Conservation (phyloP, 2,797 vertebrate species). For the Silurus aristotelis region DNA sequence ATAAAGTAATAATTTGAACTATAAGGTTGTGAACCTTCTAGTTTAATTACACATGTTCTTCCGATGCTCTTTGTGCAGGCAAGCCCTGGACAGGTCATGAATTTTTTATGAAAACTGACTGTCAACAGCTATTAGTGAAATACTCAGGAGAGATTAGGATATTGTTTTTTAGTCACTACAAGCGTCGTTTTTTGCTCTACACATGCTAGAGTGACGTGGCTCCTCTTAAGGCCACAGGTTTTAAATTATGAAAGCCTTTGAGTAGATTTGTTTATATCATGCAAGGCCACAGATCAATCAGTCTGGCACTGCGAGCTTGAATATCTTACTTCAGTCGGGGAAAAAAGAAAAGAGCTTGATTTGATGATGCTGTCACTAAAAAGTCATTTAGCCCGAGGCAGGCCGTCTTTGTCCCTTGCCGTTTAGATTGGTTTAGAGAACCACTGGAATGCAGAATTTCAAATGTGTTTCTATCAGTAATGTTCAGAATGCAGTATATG, state of each 20-base stretch:
- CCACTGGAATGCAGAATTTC: conserved; percentile 22
- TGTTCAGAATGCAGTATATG: conserved; percentile 11
- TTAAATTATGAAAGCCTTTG: conserved; percentile 58
- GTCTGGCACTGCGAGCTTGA: conserved; percentile 35
- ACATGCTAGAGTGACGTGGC: conserved; percentile 35
- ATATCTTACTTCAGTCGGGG: conserved; percentile 42
- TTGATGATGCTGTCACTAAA: conserved; percentile 54
- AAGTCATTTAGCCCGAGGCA: conserved; percentile 54
- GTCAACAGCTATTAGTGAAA: conserved; percentile 47
- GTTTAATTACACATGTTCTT: conserved; percentile 39
- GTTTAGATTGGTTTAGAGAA: conserved; percentile 31
- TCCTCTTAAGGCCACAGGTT: conserved; percentile 45
- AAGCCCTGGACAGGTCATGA: conserved; percentile 40
- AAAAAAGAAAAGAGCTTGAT: conserved; percentile 46
- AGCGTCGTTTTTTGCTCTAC: conserved; percentile 40
- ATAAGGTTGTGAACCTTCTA: conserved; percentile 23
- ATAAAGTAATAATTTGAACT: conserved; percentile 25
- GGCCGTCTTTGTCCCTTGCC: conserved; percentile 46
- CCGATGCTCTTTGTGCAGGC: conserved; percentile 36
- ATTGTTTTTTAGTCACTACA: conserved; percentile 46
- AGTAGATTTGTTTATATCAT: conserved; percentile 55
- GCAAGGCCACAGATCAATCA: conserved; percentile 50
- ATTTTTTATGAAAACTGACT: conserved; percentile 50
- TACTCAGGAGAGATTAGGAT: conserved; percentile 42
- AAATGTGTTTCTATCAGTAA: conserved; percentile 33